Evolutionary conservation across 2,888 invertebrate species (phyloP).

Genomic region (Himalopsyche tibetana): DNA sequence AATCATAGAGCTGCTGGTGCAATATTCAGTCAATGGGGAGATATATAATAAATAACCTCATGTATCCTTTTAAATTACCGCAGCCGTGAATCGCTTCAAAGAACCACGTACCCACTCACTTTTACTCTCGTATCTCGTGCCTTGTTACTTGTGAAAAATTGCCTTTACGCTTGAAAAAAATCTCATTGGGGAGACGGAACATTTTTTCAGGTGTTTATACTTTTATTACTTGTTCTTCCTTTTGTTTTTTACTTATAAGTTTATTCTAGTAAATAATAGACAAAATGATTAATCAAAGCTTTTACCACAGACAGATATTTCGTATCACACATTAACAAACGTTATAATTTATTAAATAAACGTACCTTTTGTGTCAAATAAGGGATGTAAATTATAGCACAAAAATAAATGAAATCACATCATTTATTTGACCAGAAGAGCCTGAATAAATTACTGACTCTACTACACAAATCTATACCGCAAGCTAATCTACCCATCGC

Average conservation of each 20-base stretch:
- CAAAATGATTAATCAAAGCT: not conserved
- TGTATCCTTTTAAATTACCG: slow-evolving; percentile 59
- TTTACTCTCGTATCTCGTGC: not conserved
- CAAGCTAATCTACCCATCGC: too few relatives aligned
- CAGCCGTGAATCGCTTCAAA: slow-evolving; percentile 51
- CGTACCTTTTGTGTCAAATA: too few relatives aligned
- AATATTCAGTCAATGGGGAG: slow-evolving; percentile 57
- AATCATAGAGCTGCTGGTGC: slow-evolving; percentile 55
- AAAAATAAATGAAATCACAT: too few relatives aligned
- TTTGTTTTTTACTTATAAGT: not conserved
- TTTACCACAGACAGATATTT: too few relatives aligned
- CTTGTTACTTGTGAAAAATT: slow-evolving; percentile 18
- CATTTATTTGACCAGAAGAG: too few relatives aligned
- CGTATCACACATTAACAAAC: too few relatives aligned
- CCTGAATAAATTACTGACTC: too few relatives aligned
- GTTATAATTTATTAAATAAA: too few relatives aligned
- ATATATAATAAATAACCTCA: slow-evolving; percentile 57
- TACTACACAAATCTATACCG: too few relatives aligned
- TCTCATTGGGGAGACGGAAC: not conserved
- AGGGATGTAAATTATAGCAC: too few relatives aligned
- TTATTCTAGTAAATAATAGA: not conserved
- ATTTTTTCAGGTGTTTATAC: slow-evolving; percentile 20
- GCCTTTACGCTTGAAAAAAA: slow-evolving; percentile 10
- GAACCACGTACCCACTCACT: not conserved
- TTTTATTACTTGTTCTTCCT: not conserved